Evolutionary conservation across 2,888 invertebrate species (phyloP).

Genomic region (Trichogramma evanescens): DNA sequence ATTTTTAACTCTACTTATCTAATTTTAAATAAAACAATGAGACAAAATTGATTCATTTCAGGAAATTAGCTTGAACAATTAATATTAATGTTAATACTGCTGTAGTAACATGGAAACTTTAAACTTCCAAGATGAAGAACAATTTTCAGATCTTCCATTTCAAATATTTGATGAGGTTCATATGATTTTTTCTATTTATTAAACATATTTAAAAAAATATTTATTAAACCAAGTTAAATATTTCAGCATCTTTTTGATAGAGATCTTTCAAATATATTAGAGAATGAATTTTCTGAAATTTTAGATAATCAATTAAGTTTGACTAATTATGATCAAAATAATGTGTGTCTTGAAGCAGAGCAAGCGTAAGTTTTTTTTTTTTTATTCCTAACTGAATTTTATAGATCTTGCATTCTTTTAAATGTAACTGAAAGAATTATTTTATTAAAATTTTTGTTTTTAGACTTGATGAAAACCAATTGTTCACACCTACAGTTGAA

Average conservation of each 20-base stretch:
- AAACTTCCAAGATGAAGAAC: conserved; percentile 50
- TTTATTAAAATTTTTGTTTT: background rate
- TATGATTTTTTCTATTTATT: background rate
- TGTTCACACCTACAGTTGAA: conserved; percentile 41
- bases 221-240: background rate
- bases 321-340: conserved; percentile 28
- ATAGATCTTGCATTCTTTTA: background rate
- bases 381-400: background rate
- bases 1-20: no score
- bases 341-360: conserved; percentile 38
- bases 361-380: conserved; percentile 42
- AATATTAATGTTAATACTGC: background rate
- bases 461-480: conserved; percentile 47
- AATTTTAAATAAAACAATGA: no score
- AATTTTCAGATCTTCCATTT: conserved; percentile 45
- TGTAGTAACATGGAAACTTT: conserved; percentile 48
- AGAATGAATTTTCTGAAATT: conserved; percentile 13
- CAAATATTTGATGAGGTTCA: conserved; percentile 9
- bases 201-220: background rate
- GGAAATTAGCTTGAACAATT: conserved; percentile 18
- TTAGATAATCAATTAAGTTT: conserved; percentile 33
- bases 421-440: background rate
- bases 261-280: background rate
- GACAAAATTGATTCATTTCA: conserved; percentile 1
- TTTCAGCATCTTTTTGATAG: background rate